Base-by-base conservation (phyloP, 1,140 invertebrate species). In the Eulimnadia texana region DNA sequence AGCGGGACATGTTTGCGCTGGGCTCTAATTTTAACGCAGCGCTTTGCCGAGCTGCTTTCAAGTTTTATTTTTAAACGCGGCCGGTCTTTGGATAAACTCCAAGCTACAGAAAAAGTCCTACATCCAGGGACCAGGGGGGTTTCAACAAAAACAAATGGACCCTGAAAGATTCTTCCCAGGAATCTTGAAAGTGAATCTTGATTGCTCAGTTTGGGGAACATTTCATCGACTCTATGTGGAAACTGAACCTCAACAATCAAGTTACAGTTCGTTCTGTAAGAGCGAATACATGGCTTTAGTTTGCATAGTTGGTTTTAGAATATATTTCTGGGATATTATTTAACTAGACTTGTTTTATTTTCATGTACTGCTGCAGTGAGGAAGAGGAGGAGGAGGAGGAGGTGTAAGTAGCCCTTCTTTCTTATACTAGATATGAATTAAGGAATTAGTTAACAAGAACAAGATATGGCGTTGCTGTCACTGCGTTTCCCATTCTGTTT, bases 331-430 rank as follows among this genome's bases (percentile, higher is more conserved):
- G 16, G 25, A 23, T n/a, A 1, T 11, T 60, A 3, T n/a, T 49
- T 60, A 20, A 50, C 25, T 11, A 24, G 29, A 19, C 1, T 55
- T 22, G 25, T 54, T 61, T 61, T 3, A 24, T 16, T 53, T 16
- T 55, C 19, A 29, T 55, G 51, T 61, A 10, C 60, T n/a, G 16
- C 3, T 3, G 22, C 64, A 66, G 65, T 61, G 67, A 67, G 24
- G 67, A 67, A 56, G 66, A 67, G 65, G 67, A 66, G 64, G 67
- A 58, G 20, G 55, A 67, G 52, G 63, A 64, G 54, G 63, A 63
- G 61, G 64, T 66, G 66, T 66, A 66, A 65, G 66, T 64, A 20
- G n/a, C 28, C 11, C 13, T 27, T 50, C 58, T 29, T n/a, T 47
- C 56, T 19, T 50, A 19, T 23, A 13, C n/a, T 42, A 19, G 1